These are phyloP conservation scores for Alectoris magna DNA, from an alignment of 2,797 vertebrate genomes.

Conservation along the genomic window DNA sequence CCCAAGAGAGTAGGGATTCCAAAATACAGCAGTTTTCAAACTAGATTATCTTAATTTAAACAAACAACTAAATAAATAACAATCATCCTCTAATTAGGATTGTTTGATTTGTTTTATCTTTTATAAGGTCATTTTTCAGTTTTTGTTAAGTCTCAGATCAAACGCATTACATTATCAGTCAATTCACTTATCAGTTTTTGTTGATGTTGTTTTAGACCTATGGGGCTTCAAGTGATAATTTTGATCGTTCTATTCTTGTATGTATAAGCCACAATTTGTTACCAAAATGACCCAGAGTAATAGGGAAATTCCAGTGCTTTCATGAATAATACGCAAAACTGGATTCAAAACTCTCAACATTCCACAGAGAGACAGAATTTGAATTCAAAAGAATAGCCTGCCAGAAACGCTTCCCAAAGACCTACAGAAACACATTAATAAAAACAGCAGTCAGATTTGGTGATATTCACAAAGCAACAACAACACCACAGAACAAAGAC, in stretches of 20 bases:
- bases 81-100: neutral
- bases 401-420: neutral
- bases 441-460: neutral
- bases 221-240: neutral
- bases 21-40: neutral
- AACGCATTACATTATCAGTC: neutral
- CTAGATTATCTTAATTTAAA: neutral
- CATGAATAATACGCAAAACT: neutral
- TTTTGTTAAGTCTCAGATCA: neutral
- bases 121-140: neutral
- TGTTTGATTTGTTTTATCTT: neutral
- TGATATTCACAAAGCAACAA: neutral
- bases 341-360: neutral
- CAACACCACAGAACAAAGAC: neutral
- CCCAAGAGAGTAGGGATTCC: neutral
- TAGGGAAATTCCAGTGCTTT: neutral
- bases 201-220: neutral
- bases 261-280: neutral
- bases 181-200: neutral
- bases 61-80: neutral
- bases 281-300: neutral
- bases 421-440: neutral
- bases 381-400: neutral
- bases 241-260: neutral
- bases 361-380: neutral